phyloP scores from a whole-genome alignment of 1,140 invertebrate genomes.

The Micrasema longulum region DNA sequence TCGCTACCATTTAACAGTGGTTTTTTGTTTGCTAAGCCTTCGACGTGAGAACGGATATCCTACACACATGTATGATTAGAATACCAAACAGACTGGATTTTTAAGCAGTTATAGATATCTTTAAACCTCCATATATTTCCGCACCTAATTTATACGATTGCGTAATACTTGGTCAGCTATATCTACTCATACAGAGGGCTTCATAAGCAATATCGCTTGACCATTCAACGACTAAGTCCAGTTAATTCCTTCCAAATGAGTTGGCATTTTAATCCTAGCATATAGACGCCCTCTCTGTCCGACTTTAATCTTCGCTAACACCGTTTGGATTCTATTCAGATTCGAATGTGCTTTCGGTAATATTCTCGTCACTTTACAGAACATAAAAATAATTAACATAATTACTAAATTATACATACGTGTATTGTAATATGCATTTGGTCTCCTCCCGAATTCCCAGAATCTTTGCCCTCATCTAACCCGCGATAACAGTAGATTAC shows the following conservation, averaged over 20 bases:
- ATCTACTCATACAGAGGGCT: constrained; percentile 5
- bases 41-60: constrained; percentile 4
- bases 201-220: constrained; percentile 42
- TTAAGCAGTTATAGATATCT: too few species aligned
- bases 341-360: constrained; percentile 10
- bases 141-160: too few species aligned
- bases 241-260: constrained; percentile 43
- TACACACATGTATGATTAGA: too few species aligned
- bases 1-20: not conserved
- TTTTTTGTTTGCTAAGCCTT: constrained; percentile 13
- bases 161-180: too few species aligned
- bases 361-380: too few species aligned
- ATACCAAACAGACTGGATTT: too few species aligned
- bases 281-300: constrained; percentile 39
- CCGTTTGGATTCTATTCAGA: constrained; percentile 23
- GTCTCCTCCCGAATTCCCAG: too few species aligned
- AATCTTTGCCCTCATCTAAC: not conserved
- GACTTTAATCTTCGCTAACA: constrained; percentile 28
- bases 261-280: constrained; percentile 38
- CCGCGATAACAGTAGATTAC: not conserved
- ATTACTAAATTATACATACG: too few species aligned
- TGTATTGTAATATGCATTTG: too few species aligned
- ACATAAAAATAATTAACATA: too few species aligned
- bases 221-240: constrained; percentile 34
- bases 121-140: too few species aligned